Evolutionary conservation across 2,888 invertebrate species (phyloP).

Genomic region (Cybosia mesomella): DNA sequence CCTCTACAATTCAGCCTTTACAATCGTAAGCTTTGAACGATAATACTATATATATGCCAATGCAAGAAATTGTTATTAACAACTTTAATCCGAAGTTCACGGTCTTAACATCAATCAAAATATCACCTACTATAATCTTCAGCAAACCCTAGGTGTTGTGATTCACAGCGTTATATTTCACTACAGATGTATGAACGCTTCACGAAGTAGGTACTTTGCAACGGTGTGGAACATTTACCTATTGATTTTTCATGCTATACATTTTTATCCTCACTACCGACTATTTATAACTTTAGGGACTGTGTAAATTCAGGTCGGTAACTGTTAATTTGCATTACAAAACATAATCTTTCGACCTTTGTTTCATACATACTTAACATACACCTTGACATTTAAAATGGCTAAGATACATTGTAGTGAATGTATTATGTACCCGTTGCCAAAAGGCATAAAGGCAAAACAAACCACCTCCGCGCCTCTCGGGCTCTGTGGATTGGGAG

Average conservation of each 20-base stretch:
- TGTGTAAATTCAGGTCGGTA: conserved; percentile 5
- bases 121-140: conserved; percentile 59
- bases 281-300: conserved; percentile 18
- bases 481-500: too few species aligned
- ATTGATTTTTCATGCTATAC: conserved; percentile 21
- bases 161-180: conserved; percentile 57
- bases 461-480: too few species aligned
- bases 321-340: conserved; percentile 13
- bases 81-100: conserved; percentile 43
- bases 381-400: neutral
- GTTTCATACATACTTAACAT: conserved; percentile 6
- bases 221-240: conserved; percentile 21
- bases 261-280: conserved; percentile 1
- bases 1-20: neutral
- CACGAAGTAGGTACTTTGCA: conserved; percentile 23
- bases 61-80: conserved; percentile 40
- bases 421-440: neutral
- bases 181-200: conserved; percentile 46
- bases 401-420: neutral
- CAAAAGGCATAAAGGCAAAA: too few species aligned
- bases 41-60: conserved; percentile 13
- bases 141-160: conserved; percentile 57
- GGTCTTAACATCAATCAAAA: conserved; percentile 66
- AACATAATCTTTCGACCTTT: conserved; percentile 19
- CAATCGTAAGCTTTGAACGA: neutral